Evolutionary conservation across 2,888 invertebrate species (phyloP).

Genomic region (Acronicta alni): DNA sequence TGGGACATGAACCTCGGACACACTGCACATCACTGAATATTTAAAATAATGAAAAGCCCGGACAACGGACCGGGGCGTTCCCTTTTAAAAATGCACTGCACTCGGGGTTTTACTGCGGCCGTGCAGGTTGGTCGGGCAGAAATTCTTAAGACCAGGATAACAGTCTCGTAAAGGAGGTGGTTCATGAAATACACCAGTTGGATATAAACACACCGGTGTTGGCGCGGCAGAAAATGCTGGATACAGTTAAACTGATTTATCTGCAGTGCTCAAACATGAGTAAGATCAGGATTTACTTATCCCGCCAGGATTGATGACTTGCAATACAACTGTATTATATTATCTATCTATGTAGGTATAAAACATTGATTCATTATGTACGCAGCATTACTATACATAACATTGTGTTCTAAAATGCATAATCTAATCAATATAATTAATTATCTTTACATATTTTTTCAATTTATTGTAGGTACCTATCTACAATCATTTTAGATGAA

Average conservation of each 20-base stretch:
- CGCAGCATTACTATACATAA: too few relatives aligned
- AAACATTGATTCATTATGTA: slow-evolving; percentile 1
- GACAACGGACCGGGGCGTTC: slow-evolving; percentile 79
- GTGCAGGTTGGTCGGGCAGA: slow-evolving; percentile 85
- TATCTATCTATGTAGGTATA: background rate
- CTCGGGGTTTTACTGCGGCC: slow-evolving; percentile 82
- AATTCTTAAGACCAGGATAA: slow-evolving; percentile 78
- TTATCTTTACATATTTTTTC: slow-evolving; percentile 12
- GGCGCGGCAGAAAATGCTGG: slow-evolving; percentile 57
- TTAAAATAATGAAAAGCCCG: slow-evolving; percentile 86
- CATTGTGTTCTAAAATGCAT: too few relatives aligned
- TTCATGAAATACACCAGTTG: slow-evolving; percentile 68
- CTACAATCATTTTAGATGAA: slow-evolving; percentile 6
- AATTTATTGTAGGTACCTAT: slow-evolving; percentile 18
- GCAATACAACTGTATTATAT: slow-evolving; percentile 14
- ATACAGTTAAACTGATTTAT: slow-evolving; percentile 64
- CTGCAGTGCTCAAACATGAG: slow-evolving; percentile 43
- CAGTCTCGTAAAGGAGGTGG: slow-evolving; percentile 83
- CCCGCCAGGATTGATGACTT: slow-evolving; percentile 14
- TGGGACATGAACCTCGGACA: slow-evolving; percentile 69
- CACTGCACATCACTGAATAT: slow-evolving; percentile 87
- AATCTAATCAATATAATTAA: too few relatives aligned
- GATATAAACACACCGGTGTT: slow-evolving; percentile 70
- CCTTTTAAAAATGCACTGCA: slow-evolving; percentile 89
- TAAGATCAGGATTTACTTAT: slow-evolving; percentile 36